These are phyloP conservation scores for Ciconia maguari DNA, from an alignment of 2,113 vertebrate species.

Conservation along the genomic window DNA sequence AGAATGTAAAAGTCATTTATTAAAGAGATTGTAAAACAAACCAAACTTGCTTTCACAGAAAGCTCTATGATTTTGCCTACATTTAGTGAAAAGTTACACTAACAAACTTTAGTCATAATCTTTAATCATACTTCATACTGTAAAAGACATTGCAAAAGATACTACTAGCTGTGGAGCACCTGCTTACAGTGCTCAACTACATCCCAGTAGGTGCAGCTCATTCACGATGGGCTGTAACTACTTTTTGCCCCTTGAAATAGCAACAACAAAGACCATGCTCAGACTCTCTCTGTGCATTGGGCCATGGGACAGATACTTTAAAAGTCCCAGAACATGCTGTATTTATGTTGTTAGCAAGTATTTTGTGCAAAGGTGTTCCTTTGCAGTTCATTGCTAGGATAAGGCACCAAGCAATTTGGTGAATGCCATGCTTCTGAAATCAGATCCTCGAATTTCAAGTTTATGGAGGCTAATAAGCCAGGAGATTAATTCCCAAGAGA, in stretches of 20 bases:
- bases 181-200: neutral
- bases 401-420: neutral
- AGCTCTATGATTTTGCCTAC: neutral
- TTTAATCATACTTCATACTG: neutral
- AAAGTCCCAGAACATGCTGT: neutral
- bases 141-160: neutral
- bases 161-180: neutral
- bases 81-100: neutral
- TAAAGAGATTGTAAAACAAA: neutral
- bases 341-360: neutral
- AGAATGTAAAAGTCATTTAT: neutral
- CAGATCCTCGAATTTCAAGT: neutral
- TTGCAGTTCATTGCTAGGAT: neutral
- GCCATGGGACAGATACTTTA: neutral
- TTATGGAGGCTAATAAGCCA: neutral
- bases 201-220: neutral
- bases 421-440: neutral
- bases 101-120: neutral
- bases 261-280: neutral
- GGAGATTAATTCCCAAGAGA: neutral
- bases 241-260: neutral
- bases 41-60: neutral
- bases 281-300: neutral
- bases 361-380: neutral
- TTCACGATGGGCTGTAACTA: neutral